These are phyloP conservation scores for Drosophila macrospina DNA, from an alignment of 2,888 invertebrate species.

Conservation along the genomic window DNA sequence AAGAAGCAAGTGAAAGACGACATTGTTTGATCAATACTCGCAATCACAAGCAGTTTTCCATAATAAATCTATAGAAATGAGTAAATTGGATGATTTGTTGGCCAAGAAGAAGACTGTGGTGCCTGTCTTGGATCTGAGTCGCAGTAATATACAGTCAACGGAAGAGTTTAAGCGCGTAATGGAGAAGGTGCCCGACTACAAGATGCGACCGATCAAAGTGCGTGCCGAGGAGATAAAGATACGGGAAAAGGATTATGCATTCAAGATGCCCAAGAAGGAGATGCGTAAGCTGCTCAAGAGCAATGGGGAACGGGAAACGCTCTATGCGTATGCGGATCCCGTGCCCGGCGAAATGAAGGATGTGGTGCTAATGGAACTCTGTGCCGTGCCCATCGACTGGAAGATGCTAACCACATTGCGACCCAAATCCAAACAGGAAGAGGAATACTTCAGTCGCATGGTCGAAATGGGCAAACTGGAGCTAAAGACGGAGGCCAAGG, in stretches of 20 bases:
- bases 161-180: conserved; percentile 93
- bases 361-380: conserved; percentile 88
- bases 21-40: conserved; percentile 49
- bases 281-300: conserved; percentile 86
- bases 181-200: conserved; percentile 95
- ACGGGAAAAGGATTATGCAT: conserved; percentile 90
- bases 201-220: conserved; percentile 94
- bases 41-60: not conserved
- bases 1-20: not conserved
- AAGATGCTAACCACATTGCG: conserved; percentile 95
- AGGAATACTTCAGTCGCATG: conserved; percentile 94
- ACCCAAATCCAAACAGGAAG: conserved; percentile 93
- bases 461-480: conserved; percentile 93
- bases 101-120: conserved; percentile 94
- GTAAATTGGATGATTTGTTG: conserved; percentile 93
- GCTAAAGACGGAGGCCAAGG: conserved; percentile 89
- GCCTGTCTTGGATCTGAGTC: conserved; percentile 93
- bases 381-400: conserved; percentile 95
- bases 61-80: conserved; percentile 78
- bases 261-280: conserved; percentile 91
- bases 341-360: conserved; percentile 92
- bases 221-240: conserved; percentile 91
- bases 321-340: conserved; percentile 89
- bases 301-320: conserved; percentile 83
- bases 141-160: conserved; percentile 90